phyloP scores from a whole-genome alignment of 2,888 invertebrate species.

The Coleophora deauratella region DNA sequence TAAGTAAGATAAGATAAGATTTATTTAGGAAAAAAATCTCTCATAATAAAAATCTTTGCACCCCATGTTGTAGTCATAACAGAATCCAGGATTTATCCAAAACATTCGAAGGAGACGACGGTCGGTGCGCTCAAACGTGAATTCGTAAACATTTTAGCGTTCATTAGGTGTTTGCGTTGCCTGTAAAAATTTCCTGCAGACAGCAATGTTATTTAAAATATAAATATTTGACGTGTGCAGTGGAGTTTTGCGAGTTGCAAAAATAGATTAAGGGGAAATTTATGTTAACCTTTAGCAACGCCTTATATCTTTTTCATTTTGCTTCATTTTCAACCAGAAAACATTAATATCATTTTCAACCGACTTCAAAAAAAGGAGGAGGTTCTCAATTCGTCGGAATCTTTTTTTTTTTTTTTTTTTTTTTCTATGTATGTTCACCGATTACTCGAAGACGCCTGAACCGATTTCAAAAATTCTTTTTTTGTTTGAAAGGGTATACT shows the following conservation, averaged over 20 bases:
- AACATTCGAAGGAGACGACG: conserved; percentile 12
- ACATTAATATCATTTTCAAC: too few relatives aligned
- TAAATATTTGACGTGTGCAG: conserved; percentile 9
- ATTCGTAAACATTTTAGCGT: conserved; percentile 54
- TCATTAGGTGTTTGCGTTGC: conserved; percentile 65
- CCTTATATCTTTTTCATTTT: not conserved
- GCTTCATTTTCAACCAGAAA: too few relatives aligned
- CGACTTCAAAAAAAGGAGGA: too few relatives aligned
- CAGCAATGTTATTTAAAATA: conserved; percentile 25
- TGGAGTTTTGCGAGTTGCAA: conserved; percentile 1
- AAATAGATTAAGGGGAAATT: conserved; percentile 6
- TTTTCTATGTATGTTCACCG: too few relatives aligned
- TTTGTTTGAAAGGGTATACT: too few relatives aligned
- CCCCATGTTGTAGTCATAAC: conserved; percentile 16
- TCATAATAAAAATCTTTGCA: too few relatives aligned
- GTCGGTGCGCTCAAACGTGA: conserved; percentile 36
- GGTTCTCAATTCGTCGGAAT: too few relatives aligned
- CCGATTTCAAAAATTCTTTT: too few relatives aligned
- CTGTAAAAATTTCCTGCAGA: conserved; percentile 46
- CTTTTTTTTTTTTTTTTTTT: too few relatives aligned
- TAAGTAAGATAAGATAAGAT: too few relatives aligned
- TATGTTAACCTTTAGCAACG: not conserved
- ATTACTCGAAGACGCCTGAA: too few relatives aligned
- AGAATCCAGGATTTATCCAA: conserved; percentile 25
- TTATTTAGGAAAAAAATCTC: too few relatives aligned